A percentile compares a stretch with the other conserved stretches of the same genome.
phyloP scores from a whole-genome alignment of 2,113 vertebrate genomes.

The Hemiscyllium ocellatum region DNA sequence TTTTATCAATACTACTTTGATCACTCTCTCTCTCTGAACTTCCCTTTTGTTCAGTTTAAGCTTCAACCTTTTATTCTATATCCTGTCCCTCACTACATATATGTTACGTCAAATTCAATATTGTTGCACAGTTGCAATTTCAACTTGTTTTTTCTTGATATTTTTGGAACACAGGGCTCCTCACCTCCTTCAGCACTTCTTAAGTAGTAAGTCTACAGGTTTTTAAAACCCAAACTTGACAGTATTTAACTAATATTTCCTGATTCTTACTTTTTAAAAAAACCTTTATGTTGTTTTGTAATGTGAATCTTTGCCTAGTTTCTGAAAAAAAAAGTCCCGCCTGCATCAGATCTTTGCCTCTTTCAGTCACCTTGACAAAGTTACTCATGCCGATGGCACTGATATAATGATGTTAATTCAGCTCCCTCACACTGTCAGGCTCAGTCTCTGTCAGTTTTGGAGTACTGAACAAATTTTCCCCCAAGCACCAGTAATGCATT shows the following conservation, averaged over 20 bases:
- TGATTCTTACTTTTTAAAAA: neutral
- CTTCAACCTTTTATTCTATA: neutral
- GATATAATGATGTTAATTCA: constrained; percentile 15
- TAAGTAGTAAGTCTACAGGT: neutral
- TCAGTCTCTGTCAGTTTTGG: constrained; percentile 27
- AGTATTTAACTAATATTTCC: neutral
- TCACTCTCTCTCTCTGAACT: neutral
- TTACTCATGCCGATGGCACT: neutral
- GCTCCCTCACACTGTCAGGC: constrained; percentile 32
- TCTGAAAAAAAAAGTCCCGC: neutral
- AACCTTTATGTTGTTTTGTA: neutral
- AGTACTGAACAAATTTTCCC: neutral
- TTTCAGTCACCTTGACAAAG: neutral
- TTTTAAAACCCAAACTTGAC: neutral
- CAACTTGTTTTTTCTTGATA: neutral
- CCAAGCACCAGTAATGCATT: neutral
- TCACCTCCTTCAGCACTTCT: neutral
- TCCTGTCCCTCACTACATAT: neutral
- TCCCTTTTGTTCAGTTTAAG: neutral
- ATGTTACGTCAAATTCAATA: neutral
- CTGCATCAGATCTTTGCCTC: neutral
- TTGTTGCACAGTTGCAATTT: neutral
- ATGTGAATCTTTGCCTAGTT: neutral
- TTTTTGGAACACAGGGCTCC: neutral
- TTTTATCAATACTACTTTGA: neutral